Conservation (phyloP, 2,888 invertebrate species). For the Metellina segmentata region DNA sequence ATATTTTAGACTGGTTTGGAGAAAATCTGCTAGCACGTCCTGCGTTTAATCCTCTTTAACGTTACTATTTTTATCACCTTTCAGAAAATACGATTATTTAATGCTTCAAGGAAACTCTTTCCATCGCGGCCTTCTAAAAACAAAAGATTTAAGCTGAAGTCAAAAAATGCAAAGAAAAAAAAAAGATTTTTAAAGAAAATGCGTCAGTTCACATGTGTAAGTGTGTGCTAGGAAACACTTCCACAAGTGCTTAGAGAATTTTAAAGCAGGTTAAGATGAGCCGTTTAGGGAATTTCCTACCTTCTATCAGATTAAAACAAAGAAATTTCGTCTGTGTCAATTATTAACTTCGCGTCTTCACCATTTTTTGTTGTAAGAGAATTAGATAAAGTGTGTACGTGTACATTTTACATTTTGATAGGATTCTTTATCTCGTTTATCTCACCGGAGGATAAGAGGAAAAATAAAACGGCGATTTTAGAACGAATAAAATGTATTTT, state of each 20-base stretch:
- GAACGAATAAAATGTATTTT: background rate
- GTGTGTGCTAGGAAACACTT: background rate
- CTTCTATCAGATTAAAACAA: conserved; percentile 11
- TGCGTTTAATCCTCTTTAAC: background rate
- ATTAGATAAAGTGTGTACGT: background rate
- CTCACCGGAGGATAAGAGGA: background rate
- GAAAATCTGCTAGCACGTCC: background rate
- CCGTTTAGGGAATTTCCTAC: background rate
- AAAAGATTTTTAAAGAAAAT: background rate
- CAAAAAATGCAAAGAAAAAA: background rate
- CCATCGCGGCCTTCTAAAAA: background rate
- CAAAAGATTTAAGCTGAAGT: background rate
- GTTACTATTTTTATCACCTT: background rate
- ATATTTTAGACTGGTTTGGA: background rate
- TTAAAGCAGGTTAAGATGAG: background rate
- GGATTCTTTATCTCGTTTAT: background rate
- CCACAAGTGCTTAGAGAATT: background rate
- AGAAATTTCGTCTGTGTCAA: conserved; percentile 28
- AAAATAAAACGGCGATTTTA: background rate
- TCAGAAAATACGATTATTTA: background rate
- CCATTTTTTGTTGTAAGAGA: background rate
- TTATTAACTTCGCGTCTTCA: conserved; percentile 35
- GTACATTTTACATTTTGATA: background rate
- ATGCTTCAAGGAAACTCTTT: background rate
- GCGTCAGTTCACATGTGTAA: background rate